Conservation (phyloP, 1,140 invertebrate species). For the Drosophila pandora region DNA sequence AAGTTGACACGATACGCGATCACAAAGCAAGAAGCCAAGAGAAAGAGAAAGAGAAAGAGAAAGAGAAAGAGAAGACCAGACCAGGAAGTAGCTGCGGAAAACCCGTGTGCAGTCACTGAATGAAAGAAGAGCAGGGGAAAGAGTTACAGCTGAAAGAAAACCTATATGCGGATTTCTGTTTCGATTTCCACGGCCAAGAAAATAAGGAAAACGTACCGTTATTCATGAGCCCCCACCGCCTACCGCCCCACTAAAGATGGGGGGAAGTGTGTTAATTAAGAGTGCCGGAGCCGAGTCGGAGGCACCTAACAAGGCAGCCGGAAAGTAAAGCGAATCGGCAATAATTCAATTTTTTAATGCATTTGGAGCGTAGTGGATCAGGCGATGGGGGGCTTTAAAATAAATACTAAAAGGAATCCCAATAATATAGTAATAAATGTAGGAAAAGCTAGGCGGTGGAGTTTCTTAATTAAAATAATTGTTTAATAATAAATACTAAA, state of each 20-base stretch:
- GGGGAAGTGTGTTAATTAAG: constrained; percentile 73
- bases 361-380: constrained; percentile 48
- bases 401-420: too few relatives aligned
- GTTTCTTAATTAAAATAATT: too few relatives aligned
- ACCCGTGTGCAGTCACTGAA: constrained; percentile 65
- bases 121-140: constrained; percentile 52
- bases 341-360: constrained; percentile 42
- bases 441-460: too few relatives aligned
- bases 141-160: constrained; percentile 30
- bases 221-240: constrained; percentile 49
- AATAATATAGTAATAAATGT: too few relatives aligned
- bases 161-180: constrained; percentile 66
- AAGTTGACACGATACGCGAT: constrained; percentile 54
- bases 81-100: constrained; percentile 63
- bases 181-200: constrained; percentile 58
- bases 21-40: constrained; percentile 19
- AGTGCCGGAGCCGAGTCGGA: constrained; percentile 34
- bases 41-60: constrained; percentile 7
- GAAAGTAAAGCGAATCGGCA: constrained; percentile 59
- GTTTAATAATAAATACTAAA: too few relatives aligned
- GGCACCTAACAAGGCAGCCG: constrained; percentile 51
- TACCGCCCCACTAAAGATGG: background rate
- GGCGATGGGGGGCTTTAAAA: too few relatives aligned
- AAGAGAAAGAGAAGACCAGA: constrained; percentile 53
- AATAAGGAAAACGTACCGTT: constrained; percentile 69